These are phyloP conservation scores for Oceanodroma leucorhoa DNA, from an alignment of 2,797 vertebrate species.

Conservation along the genomic window DNA sequence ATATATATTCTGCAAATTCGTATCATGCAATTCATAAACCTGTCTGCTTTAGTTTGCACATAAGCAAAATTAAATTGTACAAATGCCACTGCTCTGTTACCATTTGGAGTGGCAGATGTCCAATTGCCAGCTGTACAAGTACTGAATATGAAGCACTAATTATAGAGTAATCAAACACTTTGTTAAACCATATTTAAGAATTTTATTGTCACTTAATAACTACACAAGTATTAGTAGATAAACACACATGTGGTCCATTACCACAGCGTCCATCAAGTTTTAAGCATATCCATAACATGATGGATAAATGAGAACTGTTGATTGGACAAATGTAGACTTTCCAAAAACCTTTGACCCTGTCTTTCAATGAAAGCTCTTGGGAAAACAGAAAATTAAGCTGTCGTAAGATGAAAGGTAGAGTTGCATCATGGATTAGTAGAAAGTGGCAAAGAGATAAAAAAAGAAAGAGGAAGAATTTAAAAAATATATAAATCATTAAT, in stretches of 20 bases:
- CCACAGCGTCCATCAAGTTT: background rate
- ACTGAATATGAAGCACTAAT: background rate
- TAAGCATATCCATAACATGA: background rate
- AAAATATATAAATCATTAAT: background rate
- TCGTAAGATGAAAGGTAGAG: background rate
- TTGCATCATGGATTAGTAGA: background rate
- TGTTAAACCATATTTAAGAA: conserved; percentile 16
- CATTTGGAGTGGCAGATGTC: conserved; percentile 38
- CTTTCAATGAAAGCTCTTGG: background rate
- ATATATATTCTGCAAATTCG: background rate
- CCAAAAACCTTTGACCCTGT: background rate
- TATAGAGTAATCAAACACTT: background rate
- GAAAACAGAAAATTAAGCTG: background rate
- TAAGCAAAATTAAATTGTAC: background rate
- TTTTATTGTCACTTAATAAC: conserved; percentile 7
- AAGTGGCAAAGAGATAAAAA: background rate
- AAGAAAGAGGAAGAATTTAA: background rate
- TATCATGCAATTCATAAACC: background rate
- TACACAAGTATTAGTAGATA: background rate
- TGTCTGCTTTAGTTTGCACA: background rate
- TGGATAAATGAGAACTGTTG: background rate
- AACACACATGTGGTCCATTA: background rate
- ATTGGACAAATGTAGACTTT: background rate
- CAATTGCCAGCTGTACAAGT: background rate
- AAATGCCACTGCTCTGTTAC: background rate